Evolutionary conservation across 2,113 vertebrate species (phyloP), one percentile per base, ranked within the genome.

Genomic region (Strix uralensis): DNA sequence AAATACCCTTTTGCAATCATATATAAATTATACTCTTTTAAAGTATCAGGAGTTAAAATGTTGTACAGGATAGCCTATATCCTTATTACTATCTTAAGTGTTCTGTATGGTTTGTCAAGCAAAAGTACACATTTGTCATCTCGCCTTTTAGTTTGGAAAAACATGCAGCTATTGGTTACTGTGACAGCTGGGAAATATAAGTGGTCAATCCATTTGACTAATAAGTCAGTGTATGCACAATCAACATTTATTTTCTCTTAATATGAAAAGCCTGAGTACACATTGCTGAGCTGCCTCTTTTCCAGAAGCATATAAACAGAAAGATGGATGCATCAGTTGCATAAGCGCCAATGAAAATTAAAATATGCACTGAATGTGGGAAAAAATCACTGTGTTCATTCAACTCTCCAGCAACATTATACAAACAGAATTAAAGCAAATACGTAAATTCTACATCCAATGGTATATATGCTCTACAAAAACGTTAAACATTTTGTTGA

Each of bases 221-320:
- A 69, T 80, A 92, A 92, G 51, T 90, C 87, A 54, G 55, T 26
- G 38, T 62, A 80, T 34, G 59, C 32, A 95, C 71, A 90, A 94
- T 51, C 54, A 77, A 89, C 51, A 91, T 91, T 79, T 95, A 49
- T 91, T 85, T 95, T 93, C 73, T 74, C 38, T 86, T 91, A 94
- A 65, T 75, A 85, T 51, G 46, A 87, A 90, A 66, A 91, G 66
- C 15, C 55, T 82, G 62, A 77, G 70, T 70, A 85, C 29, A 82
- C 14, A 46, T 66, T 36, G n/a, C 73, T 85, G 58, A 88, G 58
- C 54, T 87, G 54, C 36, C 55, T 74, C 44, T 89, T 91, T 81
- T 58, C 38, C 44, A 82, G 78, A 84, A 87, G 52, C 34, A 62
- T 19, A 79, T 59, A 85, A 87, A 74, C 0, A 12, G 57, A 88